Conservation (phyloP, 2,888 invertebrate species). For the Himalopsyche anomala region DNA sequence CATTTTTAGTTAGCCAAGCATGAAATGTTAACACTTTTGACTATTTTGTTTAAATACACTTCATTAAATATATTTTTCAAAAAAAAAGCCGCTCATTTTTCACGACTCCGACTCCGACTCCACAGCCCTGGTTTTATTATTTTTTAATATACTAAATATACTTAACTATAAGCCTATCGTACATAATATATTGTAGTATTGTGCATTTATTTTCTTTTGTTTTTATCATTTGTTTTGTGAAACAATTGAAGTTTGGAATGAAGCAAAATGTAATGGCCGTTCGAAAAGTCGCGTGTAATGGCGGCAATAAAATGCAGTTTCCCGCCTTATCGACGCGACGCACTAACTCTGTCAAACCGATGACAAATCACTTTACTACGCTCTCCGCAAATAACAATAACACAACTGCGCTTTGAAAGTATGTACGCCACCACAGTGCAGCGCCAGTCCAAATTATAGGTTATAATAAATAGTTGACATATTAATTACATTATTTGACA, state of each 20-base stretch:
- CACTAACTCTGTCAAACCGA: conserved; percentile 59
- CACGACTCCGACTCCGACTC: too few relatives aligned
- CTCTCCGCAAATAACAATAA: conserved; percentile 33
- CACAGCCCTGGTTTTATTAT: too few relatives aligned
- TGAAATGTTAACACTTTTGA: too few relatives aligned
- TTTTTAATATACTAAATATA: too few relatives aligned
- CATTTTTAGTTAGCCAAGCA: too few relatives aligned
- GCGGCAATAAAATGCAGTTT: conserved; percentile 39
- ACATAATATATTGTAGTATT: too few relatives aligned
- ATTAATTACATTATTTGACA: too few relatives aligned
- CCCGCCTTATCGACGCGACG: conserved; percentile 56
- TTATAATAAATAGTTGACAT: neutral
- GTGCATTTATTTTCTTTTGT: too few relatives aligned
- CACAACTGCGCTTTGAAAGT: neutral
- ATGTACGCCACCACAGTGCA: neutral
- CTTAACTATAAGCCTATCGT: too few relatives aligned
- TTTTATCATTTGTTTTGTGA: neutral
- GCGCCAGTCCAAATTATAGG: neutral
- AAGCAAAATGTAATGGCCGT: conserved; percentile 31
- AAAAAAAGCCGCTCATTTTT: too few relatives aligned
- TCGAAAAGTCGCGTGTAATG: conserved; percentile 39
- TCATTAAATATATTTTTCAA: too few relatives aligned
- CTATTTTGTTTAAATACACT: too few relatives aligned
- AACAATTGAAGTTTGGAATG: neutral
- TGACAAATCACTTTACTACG: conserved; percentile 60